Percentiles rank a stretch among this genome's conserved stretches.
phyloP scores from a whole-genome alignment of 2,797 vertebrate species.

The Onychomys arenicola region DNA sequence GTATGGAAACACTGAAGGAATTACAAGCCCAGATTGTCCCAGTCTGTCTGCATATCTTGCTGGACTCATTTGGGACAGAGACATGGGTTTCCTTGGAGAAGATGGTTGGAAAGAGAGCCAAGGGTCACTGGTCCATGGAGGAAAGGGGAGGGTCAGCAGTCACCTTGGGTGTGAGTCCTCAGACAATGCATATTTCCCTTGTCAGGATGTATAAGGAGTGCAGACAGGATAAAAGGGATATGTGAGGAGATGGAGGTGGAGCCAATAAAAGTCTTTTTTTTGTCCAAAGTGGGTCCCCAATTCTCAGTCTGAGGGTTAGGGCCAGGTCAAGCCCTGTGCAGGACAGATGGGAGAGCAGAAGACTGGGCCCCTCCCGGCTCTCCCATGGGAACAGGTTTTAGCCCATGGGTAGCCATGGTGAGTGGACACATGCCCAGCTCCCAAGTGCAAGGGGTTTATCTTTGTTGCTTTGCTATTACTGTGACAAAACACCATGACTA shows the following conservation, averaged over 20 bases:
- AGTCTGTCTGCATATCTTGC: fast-evolving
- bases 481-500: not conserved
- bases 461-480: not conserved
- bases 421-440: no score
- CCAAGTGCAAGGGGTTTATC: not conserved
- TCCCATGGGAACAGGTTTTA: not conserved
- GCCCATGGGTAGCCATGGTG: not conserved
- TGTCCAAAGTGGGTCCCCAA: fast-evolving
- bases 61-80: not conserved
- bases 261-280: no score
- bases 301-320: not conserved
- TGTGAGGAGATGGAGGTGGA: fast-evolving
- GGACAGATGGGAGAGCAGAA: not conserved
- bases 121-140: not conserved
- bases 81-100: not conserved
- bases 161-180: no score
- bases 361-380: fast-evolving
- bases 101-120: not conserved
- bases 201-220: fast-evolving
- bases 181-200: fast-evolving
- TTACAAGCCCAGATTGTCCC: not conserved
- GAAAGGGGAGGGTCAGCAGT: fast-evolving
- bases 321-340: fast-evolving
- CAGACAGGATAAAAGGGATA: not conserved
- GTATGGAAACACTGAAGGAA: not conserved